Evolutionary conservation across 2,113 vertebrate genomes (phyloP).

Genomic region (Chaetodon auriga): DNA sequence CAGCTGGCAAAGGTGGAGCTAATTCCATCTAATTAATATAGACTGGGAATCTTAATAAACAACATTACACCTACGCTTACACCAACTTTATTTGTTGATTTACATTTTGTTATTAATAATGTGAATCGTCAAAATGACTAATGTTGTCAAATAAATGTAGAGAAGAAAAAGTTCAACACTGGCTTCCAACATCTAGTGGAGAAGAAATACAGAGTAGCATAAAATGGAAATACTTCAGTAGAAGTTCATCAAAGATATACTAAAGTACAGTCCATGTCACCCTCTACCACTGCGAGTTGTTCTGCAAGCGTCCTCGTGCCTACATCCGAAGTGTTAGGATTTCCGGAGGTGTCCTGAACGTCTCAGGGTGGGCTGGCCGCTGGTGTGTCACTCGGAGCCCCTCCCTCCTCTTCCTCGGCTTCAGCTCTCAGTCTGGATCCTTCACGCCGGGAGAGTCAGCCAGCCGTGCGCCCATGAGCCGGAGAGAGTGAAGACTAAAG

Average conservation of each 20-base stretch:
- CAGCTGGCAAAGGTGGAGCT: no score
- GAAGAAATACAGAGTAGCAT: not conserved
- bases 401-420: not conserved
- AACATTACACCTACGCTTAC: no score
- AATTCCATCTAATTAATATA: no score
- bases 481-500: not conserved
- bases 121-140: not conserved
- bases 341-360: slow-evolving; percentile 50
- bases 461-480: not conserved
- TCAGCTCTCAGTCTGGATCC: not conserved
- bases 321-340: not conserved
- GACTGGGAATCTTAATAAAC: no score
- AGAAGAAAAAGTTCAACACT: not conserved
- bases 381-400: not conserved
- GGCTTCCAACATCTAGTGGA: no score
- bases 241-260: not conserved
- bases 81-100: no score
- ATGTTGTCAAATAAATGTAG: not conserved
- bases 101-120: not conserved
- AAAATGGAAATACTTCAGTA: no score
- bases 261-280: not conserved
- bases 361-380: slow-evolving; percentile 29
- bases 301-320: not conserved
- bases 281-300: no score
- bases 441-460: not conserved